Percentiles rank a stretch among this genome's conserved stretches.
Evolutionary conservation across 1,140 invertebrate species (phyloP).

Genomic region (Pissodes strobi): DNA sequence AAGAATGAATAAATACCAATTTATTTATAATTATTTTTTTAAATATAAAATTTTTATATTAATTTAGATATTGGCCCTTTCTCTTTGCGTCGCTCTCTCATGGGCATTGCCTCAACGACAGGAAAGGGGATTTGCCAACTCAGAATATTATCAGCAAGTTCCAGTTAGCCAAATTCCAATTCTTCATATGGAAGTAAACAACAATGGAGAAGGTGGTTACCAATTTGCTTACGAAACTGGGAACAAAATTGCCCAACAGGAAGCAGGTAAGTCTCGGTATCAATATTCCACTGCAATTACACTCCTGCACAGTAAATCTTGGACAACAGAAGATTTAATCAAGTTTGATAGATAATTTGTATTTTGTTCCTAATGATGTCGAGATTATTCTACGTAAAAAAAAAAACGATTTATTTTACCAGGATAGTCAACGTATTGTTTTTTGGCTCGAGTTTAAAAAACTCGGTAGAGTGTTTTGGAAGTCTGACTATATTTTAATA

Average conservation of each 20-base stretch:
- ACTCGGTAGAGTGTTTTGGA: no score
- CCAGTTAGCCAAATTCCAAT: slow-evolving; percentile 24
- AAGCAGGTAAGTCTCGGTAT: slow-evolving; percentile 47
- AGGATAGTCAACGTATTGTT: no score
- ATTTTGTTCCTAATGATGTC: no score
- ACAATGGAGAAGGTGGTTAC: slow-evolving; percentile 31
- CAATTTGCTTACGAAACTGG: slow-evolving; percentile 42
- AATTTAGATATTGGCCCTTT: slow-evolving; percentile 4
- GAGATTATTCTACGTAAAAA: no score
- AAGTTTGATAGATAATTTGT: no score
- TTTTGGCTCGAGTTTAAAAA: no score
- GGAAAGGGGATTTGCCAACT: slow-evolving; percentile 21
- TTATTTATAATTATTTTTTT: background rate
- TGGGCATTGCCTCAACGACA: slow-evolving; percentile 7
- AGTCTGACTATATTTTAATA: no score
- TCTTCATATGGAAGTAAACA: slow-evolving; percentile 27
- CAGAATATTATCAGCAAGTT: slow-evolving; percentile 18
- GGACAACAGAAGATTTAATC: no score
- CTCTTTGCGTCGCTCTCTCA: background rate
- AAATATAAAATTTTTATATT: background rate
- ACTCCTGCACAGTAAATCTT: no score
- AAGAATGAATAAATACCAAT: no score
- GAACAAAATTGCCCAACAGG: slow-evolving; percentile 44
- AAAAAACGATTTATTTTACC: no score
- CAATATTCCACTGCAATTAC: no score